Evolutionary conservation across 2,888 invertebrate species (phyloP).

Genomic region (Epistrophe grossulariae): DNA sequence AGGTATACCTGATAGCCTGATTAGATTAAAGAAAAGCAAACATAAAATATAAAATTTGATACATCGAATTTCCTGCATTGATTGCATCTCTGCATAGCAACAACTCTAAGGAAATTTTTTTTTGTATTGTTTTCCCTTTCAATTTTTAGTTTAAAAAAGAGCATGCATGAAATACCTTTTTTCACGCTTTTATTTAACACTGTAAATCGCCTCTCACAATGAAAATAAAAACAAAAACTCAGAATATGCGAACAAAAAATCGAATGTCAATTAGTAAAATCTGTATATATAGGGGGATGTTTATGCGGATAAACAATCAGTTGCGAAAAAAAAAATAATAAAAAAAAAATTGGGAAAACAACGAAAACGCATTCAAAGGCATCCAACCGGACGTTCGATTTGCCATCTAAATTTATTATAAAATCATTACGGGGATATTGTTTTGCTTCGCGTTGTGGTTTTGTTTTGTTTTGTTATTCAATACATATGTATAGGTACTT

Average conservation of each 20-base stretch:
- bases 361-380: slow-evolving; percentile 20
- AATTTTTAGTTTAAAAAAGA: neutral
- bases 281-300: slow-evolving; percentile 49
- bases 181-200: slow-evolving; percentile 30
- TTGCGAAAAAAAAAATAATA: neutral
- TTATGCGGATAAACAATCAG: slow-evolving; percentile 41
- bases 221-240: neutral
- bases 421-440: slow-evolving; percentile 53
- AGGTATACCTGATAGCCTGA: too few species aligned
- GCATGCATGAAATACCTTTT: neutral
- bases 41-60: neutral
- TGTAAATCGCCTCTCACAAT: slow-evolving; percentile 11
- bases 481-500: too few species aligned
- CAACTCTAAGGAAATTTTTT: neutral
- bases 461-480: neutral
- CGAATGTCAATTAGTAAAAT: slow-evolving; percentile 70
- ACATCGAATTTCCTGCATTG: neutral
- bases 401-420: slow-evolving; percentile 64
- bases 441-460: slow-evolving; percentile 1
- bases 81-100: neutral
- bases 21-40: too few species aligned
- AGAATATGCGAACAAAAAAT: slow-evolving; percentile 9
- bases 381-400: slow-evolving; percentile 41
- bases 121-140: neutral
- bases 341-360: neutral